Percentiles rank a stretch among this genome's conserved stretches.
Evolutionary conservation across 2,888 invertebrate species (phyloP).

Genomic region (Clivina fossor): DNA sequence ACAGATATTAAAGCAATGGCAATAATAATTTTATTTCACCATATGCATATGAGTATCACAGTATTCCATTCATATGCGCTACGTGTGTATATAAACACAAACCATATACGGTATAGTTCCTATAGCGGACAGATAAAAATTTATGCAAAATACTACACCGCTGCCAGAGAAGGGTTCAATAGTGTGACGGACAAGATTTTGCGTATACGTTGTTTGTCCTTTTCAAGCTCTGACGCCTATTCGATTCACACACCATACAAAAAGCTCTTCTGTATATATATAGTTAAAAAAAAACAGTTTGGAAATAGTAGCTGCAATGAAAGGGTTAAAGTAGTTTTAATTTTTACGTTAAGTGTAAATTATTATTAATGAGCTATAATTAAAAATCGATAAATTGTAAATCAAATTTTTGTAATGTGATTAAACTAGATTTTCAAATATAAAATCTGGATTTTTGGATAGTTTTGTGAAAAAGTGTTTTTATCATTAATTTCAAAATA

Average conservation of each 20-base stretch:
- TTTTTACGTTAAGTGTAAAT: too few relatives aligned
- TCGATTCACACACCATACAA: too few relatives aligned
- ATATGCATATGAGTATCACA: slow-evolving; percentile 17
- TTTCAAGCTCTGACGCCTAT: slow-evolving; percentile 7
- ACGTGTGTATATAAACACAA: slow-evolving; percentile 11
- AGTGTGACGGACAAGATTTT: slow-evolving; percentile 55
- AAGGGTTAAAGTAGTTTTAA: slow-evolving; percentile 6
- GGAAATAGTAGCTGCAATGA: neutral
- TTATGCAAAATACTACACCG: neutral
- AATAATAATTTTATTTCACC: slow-evolving; percentile 31
- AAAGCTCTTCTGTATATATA: too few relatives aligned
- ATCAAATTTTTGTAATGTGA: too few relatives aligned
- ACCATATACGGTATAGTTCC: slow-evolving; percentile 6
- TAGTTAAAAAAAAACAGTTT: neutral
- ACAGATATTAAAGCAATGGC: slow-evolving; percentile 23
- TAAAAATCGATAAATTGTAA: too few relatives aligned
- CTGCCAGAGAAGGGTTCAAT: slow-evolving; percentile 48
- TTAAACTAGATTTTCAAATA: too few relatives aligned
- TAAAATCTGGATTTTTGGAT: too few relatives aligned
- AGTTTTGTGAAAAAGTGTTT: too few relatives aligned
- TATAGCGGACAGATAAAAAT: too few relatives aligned
- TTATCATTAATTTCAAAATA: too few relatives aligned
- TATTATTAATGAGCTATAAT: too few relatives aligned
- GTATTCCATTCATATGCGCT: too few relatives aligned
- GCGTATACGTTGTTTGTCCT: slow-evolving; percentile 11